phyloP scores from a whole-genome alignment of 2,113 vertebrate species.

The Empidonax alnorum region DNA sequence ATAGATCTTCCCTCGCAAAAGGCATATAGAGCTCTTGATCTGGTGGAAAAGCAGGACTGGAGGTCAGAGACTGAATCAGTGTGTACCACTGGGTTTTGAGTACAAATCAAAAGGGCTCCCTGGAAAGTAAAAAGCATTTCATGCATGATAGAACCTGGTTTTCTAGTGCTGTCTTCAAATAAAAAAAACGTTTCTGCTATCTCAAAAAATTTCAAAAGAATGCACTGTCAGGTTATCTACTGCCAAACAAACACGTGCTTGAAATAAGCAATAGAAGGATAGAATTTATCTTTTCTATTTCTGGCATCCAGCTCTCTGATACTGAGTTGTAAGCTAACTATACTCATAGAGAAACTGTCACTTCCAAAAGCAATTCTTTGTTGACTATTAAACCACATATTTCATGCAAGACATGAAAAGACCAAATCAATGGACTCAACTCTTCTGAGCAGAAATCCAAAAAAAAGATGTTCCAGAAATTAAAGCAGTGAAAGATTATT shows the following conservation, averaged over 20 bases:
- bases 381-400: background rate
- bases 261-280: background rate
- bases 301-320: background rate
- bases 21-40: conserved; percentile 97
- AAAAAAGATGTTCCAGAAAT: background rate
- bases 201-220: background rate
- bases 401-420: background rate
- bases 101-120: conserved; percentile 31
- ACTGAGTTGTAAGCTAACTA: background rate
- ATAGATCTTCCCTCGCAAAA: conserved; percentile 96
- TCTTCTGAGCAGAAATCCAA: background rate
- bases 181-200: background rate
- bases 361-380: background rate
- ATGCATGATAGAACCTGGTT: background rate
- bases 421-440: background rate
- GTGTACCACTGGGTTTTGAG: conserved; percentile 41
- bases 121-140: conserved; percentile 37
- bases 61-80: conserved; percentile 52
- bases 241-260: background rate
- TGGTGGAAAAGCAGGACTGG: conserved; percentile 72
- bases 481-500: background rate
- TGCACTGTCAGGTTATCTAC: background rate
- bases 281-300: background rate
- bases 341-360: background rate
- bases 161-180: background rate